Evolutionary conservation across 2,113 vertebrate genomes (phyloP).

Genomic region (Ceuthmochares aereus): DNA sequence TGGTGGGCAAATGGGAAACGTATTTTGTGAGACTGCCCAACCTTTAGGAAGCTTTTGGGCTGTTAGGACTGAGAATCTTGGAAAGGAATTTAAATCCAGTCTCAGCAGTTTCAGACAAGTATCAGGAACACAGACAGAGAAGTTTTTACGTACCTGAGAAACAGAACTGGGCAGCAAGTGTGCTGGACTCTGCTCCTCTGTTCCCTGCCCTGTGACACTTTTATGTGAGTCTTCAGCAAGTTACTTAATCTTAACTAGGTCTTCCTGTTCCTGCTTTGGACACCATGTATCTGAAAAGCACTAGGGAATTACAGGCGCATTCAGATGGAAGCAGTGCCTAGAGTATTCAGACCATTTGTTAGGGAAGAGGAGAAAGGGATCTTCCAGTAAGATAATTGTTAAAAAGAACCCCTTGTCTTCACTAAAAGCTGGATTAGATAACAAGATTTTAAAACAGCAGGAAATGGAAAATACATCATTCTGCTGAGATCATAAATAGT

Average conservation of each 20-base stretch:
- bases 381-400: not conserved
- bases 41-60: not conserved
- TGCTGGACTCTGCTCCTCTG: not conserved
- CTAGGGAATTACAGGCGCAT: not conserved
- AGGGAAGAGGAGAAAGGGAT: not conserved
- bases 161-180: not conserved
- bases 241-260: not conserved
- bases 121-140: not conserved
- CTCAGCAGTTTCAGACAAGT: not conserved
- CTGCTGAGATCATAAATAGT: slow-evolving; percentile 50
- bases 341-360: not conserved
- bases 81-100: not conserved
- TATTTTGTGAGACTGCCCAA: not conserved
- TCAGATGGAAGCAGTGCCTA: not conserved
- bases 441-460: not conserved
- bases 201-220: not conserved
- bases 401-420: not conserved
- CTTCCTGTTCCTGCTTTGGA: not conserved
- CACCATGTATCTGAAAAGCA: not conserved
- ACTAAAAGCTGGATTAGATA: slow-evolving; percentile 1
- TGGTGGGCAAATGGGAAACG: not conserved
- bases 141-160: not conserved
- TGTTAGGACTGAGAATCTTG: not conserved
- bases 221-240: not conserved
- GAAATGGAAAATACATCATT: slow-evolving; percentile 55